Conservation (phyloP, 1,140 invertebrate genomes). For the Ceratitis capitata region DNA sequence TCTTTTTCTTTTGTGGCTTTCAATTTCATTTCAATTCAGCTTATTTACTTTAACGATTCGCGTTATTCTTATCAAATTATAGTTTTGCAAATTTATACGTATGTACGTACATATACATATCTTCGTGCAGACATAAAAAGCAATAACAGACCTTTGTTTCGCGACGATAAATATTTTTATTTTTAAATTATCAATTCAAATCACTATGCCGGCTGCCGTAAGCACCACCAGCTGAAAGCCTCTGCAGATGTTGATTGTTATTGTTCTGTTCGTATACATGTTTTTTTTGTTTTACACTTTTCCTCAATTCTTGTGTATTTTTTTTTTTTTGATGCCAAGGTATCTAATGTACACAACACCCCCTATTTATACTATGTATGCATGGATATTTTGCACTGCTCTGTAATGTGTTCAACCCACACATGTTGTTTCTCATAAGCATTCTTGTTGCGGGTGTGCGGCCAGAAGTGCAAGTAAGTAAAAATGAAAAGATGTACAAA, state of each 20-base stretch:
- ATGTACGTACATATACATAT: no score
- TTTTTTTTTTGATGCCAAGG: not conserved
- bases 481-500: not conserved
- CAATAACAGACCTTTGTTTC: conserved; percentile 40
- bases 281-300: not conserved
- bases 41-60: conserved; percentile 41
- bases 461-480: not conserved
- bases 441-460: not conserved
- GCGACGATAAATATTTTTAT: conserved; percentile 24
- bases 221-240: not conserved
- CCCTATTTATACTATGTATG: no score
- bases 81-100: no score
- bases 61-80: conserved; percentile 60
- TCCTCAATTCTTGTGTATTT: not conserved
- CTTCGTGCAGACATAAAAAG: no score
- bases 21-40: conserved; percentile 29
- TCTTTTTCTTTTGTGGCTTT: not conserved
- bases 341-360: no score
- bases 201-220: not conserved
- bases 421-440: not conserved
- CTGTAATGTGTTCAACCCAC: not conserved
- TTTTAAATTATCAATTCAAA: conserved; percentile 37
- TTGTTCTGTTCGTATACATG: not conserved
- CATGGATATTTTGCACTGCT: no score
- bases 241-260: not conserved